These are phyloP conservation scores for Galendromus occidentalis DNA, from an alignment of 1,140 invertebrate genomes.

Conservation along the genomic window DNA sequence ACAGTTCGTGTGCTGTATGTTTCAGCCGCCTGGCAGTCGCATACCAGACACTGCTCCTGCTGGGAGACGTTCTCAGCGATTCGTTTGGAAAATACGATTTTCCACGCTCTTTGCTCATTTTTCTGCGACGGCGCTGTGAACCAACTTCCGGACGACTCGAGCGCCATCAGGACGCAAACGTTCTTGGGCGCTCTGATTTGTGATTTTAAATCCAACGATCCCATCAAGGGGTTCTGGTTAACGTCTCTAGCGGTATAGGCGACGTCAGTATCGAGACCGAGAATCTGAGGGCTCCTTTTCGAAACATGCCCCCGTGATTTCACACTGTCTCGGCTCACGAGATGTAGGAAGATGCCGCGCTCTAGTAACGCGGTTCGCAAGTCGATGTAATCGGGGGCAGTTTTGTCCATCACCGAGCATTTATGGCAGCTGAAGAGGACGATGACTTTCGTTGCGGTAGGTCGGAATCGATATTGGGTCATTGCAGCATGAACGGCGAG, in stretches of 20 bases:
- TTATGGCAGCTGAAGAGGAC: neutral
- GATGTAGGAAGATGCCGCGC: neutral
- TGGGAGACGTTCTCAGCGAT: neutral
- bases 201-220: slow-evolving; percentile 13
- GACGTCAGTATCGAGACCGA: slow-evolving; percentile 15
- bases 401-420: neutral
- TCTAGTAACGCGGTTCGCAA: neutral
- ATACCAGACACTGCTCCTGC: neutral
- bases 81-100: neutral
- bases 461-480: neutral
- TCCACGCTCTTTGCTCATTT: neutral
- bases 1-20: neutral
- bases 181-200: slow-evolving; percentile 17
- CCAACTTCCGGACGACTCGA: slow-evolving; percentile 16
- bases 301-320: neutral
- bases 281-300: neutral
- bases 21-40: neutral
- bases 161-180: slow-evolving; percentile 15
- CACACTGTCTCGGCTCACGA: neutral
- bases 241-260: slow-evolving; percentile 16
- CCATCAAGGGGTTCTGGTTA: slow-evolving; percentile 14
- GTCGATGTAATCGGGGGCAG: neutral
- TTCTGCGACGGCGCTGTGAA: slow-evolving; percentile 9
- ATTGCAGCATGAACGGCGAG: neutral
- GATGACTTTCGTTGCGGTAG: slow-evolving; percentile 2